A percentile compares a stretch with the other conserved stretches of the same genome.
Conservation (phyloP, 2,888 invertebrate genomes). For the Willowsia nigromaculata region DNA sequence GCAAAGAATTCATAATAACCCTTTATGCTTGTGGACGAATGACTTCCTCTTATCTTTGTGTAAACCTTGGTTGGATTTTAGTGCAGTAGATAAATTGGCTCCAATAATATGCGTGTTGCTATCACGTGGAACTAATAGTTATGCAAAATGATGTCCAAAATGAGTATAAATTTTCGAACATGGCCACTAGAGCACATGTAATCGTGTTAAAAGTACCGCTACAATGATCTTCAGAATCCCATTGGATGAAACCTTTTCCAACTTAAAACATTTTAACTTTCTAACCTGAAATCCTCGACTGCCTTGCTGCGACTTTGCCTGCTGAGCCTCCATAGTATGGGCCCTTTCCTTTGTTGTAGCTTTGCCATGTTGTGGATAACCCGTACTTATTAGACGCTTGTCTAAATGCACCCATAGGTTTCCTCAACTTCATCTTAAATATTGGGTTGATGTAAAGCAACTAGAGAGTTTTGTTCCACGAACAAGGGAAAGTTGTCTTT, state of each 20-base stretch:
- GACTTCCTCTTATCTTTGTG: not conserved
- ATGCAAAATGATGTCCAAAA: too few species aligned
- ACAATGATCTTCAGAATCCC: too few species aligned
- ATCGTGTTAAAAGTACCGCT: too few species aligned
- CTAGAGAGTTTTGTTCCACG: not conserved
- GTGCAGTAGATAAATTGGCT: not conserved
- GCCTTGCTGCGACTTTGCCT: conserved; percentile 39
- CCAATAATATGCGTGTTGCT: too few species aligned
- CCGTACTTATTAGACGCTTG: conserved; percentile 50
- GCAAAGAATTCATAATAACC: not conserved
- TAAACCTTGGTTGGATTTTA: too few species aligned
- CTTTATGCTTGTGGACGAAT: not conserved
- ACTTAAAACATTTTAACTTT: not conserved
- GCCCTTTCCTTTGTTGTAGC: conserved; percentile 62
- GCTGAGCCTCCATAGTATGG: conserved; percentile 21
- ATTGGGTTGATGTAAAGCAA: too few species aligned
- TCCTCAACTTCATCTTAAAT: conserved; percentile 54
- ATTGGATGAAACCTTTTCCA: not conserved
- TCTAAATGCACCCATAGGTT: conserved; percentile 40
- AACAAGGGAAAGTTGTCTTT: not conserved
- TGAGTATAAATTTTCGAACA: too few species aligned
- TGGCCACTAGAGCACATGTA: too few species aligned
- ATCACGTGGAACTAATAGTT: too few species aligned
- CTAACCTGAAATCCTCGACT: conserved; percentile 60
- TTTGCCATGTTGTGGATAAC: not conserved